These are phyloP conservation scores for Papilio polyxenes DNA, from an alignment of 1,140 invertebrate genomes.

Conservation along the genomic window DNA sequence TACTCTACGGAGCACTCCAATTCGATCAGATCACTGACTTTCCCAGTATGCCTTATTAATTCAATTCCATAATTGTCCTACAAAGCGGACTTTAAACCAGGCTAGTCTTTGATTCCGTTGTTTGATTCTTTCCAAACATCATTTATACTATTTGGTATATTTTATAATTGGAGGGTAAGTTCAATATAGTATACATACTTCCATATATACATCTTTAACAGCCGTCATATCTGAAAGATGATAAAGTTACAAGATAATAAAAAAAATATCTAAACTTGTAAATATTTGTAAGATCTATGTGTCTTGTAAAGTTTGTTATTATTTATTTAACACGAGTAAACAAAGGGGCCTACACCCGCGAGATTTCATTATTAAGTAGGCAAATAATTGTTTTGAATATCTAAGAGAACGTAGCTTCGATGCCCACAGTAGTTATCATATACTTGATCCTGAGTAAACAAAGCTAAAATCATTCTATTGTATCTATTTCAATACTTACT, in stretches of 20 bases:
- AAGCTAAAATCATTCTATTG: neutral
- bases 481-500: neutral
- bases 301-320: neutral
- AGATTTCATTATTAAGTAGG: slow-evolving; percentile 2
- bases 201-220: no score
- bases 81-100: neutral
- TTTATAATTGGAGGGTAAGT: no score
- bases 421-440: neutral
- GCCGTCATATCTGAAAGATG: no score
- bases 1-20: neutral
- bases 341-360: neutral
- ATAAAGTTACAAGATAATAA: no score
- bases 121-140: neutral
- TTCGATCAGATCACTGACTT: neutral
- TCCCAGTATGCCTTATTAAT: neutral
- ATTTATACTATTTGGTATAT: neutral
- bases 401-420: neutral
- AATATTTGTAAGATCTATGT: neutral
- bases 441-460: neutral
- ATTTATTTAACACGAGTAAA: neutral
- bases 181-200: no score
- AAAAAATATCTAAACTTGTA: no score
- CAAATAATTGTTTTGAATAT: slow-evolving; percentile 1
- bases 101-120: neutral
- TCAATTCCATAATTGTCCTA: neutral